Evolutionary conservation across 2,888 invertebrate species (phyloP).

Genomic region (Dasypolia templi): DNA sequence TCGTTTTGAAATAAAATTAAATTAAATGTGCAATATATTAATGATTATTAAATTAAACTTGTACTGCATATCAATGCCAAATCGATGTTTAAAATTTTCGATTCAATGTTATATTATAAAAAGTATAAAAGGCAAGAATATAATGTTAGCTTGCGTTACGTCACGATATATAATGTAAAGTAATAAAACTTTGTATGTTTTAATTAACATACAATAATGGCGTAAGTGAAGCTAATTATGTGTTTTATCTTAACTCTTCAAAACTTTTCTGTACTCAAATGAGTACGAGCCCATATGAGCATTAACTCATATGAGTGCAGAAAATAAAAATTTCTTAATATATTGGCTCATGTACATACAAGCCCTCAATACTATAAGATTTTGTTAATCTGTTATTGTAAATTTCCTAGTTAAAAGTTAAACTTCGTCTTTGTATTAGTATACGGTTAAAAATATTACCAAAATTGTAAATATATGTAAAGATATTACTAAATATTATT

Average conservation of each 20-base stretch:
- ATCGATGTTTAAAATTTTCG: slow-evolving; percentile 79
- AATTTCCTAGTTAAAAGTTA: slow-evolving; percentile 82
- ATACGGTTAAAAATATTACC: slow-evolving; percentile 88
- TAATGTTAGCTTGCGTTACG: slow-evolving; percentile 49
- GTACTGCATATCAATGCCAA: slow-evolving; percentile 88
- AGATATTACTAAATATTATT: slow-evolving; percentile 90
- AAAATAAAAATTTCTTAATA: slow-evolving; percentile 63
- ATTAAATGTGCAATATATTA: slow-evolving; percentile 86
- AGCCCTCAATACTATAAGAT: slow-evolving; percentile 76
- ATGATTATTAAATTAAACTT: slow-evolving; percentile 78
- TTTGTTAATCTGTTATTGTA: slow-evolving; percentile 88
- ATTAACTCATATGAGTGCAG: slow-evolving; percentile 24
- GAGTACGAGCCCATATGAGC: background rate
- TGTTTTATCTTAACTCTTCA: slow-evolving; percentile 33
- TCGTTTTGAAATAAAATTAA: slow-evolving; percentile 74
- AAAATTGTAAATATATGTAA: slow-evolving; percentile 90
- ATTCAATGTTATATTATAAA: slow-evolving; percentile 60
- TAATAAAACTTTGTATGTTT: slow-evolving; percentile 17
- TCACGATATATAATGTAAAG: slow-evolving; percentile 21
- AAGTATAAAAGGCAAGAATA: slow-evolving; percentile 48
- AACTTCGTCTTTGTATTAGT: slow-evolving; percentile 86
- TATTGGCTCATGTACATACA: slow-evolving; percentile 81
- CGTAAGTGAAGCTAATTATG: slow-evolving; percentile 39
- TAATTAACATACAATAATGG: slow-evolving; percentile 21
- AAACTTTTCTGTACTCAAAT: slow-evolving; percentile 34